Evolutionary conservation across 2,113 vertebrate species (phyloP).

Genomic region (Microtus richardsoni): DNA sequence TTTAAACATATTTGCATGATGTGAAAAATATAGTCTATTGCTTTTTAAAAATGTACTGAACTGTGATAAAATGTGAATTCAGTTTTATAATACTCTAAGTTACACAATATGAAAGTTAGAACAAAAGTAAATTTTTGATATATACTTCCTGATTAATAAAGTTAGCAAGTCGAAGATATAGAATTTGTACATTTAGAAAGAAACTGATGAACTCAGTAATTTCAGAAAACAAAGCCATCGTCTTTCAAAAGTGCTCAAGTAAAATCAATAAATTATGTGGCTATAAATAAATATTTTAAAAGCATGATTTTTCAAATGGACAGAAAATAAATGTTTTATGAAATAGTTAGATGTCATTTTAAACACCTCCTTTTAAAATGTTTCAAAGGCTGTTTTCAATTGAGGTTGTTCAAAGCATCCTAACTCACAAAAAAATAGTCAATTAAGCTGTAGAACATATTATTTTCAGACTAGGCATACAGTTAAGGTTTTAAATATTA

Average conservation of each 20-base stretch:
- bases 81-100: background rate
- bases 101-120: background rate
- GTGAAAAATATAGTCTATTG: background rate
- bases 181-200: background rate
- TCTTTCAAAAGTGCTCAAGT: background rate
- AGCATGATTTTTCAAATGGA: conserved; percentile 57
- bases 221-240: conserved; percentile 41
- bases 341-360: conserved; percentile 78
- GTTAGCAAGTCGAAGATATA: background rate
- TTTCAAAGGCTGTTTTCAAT: conserved; percentile 82
- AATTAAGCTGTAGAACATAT: conserved; percentile 79
- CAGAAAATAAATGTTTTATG: conserved; percentile 80
- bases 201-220: background rate
- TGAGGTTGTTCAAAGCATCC: conserved; percentile 76
- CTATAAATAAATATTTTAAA: conserved; percentile 71
- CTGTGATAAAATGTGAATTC: background rate
- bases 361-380: conserved; percentile 75
- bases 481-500: conserved; percentile 83
- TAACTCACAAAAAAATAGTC: conserved; percentile 56
- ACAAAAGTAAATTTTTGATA: background rate
- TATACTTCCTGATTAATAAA: background rate
- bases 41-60: background rate
- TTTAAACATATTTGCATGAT: background rate
- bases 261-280: conserved; percentile 59
- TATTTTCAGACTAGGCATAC: conserved; percentile 79